A percentile compares a stretch with the other conserved stretches of the same genome.
Evolutionary conservation across 1,140 invertebrate genomes (phyloP).

Genomic region (Zaprionus camerounensis): DNA sequence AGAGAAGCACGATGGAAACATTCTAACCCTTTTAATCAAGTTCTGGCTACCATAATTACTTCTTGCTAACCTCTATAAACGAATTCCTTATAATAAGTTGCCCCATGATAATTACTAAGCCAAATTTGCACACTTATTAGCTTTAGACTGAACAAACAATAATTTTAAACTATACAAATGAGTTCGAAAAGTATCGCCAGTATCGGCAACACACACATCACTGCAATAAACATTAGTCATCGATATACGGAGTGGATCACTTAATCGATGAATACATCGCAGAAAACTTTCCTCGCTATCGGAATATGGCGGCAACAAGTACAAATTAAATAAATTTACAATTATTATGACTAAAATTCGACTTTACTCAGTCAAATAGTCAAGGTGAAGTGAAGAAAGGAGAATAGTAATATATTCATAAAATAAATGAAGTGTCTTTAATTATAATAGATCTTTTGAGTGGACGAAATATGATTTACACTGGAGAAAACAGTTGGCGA

Average conservation of each 20-base stretch:
- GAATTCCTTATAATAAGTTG: background rate
- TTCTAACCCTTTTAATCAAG: constrained; percentile 4
- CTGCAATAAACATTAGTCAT: background rate
- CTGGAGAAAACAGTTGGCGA: constrained; percentile 34
- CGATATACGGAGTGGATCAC: background rate
- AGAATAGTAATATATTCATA: background rate
- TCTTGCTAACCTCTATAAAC: background rate
- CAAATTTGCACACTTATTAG: background rate
- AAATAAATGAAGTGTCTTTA: background rate
- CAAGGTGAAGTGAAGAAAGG: background rate
- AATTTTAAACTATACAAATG: background rate
- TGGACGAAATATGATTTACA: constrained; percentile 11
- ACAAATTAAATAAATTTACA: background rate
- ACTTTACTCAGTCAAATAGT: background rate
- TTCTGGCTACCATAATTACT: background rate
- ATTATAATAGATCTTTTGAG: background rate
- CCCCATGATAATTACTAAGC: background rate
- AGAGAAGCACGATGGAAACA: background rate
- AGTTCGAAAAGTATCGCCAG: too few species aligned
- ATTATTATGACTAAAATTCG: background rate
- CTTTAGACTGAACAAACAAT: background rate
- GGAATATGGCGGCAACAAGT: background rate
- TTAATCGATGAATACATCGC: background rate
- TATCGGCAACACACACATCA: too few species aligned
- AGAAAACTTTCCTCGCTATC: background rate